Conservation (phyloP, 2,797 vertebrate species). For the Schizothorax lantsangensis region DNA sequence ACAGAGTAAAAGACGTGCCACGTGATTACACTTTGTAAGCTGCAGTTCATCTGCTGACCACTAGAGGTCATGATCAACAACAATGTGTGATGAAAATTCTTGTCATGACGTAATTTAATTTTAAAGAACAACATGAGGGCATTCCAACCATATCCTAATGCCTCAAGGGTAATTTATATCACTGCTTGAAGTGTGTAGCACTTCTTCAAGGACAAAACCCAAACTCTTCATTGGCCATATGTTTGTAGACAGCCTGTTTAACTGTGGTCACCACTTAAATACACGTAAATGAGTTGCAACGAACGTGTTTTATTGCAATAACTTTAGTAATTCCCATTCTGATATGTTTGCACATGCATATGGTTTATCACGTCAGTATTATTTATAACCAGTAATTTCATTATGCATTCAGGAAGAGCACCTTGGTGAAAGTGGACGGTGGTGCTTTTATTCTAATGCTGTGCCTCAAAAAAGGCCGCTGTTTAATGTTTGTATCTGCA, state of each 20-base stretch:
- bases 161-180: background rate
- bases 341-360: background rate
- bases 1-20: background rate
- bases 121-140: background rate
- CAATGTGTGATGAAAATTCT: background rate
- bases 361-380: background rate
- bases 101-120: background rate
- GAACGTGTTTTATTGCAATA: background rate
- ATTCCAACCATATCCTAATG: background rate
- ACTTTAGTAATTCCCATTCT: background rate
- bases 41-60: background rate
- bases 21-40: background rate
- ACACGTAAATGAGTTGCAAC: background rate
- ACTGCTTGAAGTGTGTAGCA: background rate
- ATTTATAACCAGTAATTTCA: conserved; percentile 15
- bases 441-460: no score
- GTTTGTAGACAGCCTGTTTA: background rate
- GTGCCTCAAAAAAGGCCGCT: background rate
- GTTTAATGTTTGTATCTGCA: background rate
- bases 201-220: background rate
- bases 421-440: background rate
- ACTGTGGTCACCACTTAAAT: background rate
- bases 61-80: conserved; percentile 1
- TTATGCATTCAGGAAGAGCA: conserved; percentile 21
- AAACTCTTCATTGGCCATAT: background rate